A percentile compares a stretch with the other conserved stretches of the same genome.
Conservation (phyloP, 2,113 vertebrate genomes). For the Anas platyrhynchos region DNA sequence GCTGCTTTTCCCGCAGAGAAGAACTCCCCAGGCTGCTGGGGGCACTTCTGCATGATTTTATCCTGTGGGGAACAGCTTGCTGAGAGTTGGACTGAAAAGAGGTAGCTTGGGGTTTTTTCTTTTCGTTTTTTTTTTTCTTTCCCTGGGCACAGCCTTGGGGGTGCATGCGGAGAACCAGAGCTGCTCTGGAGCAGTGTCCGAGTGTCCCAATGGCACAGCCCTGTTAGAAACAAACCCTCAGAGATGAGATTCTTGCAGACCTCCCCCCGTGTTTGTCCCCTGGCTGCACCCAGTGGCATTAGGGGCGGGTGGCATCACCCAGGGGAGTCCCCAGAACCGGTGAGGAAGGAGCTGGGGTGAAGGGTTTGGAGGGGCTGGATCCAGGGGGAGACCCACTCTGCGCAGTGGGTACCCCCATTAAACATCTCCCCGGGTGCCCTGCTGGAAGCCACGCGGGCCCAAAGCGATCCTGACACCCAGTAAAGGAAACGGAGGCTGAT, state of each 20-base stretch:
- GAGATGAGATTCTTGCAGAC: too few relatives aligned
- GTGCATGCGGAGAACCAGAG: too few relatives aligned
- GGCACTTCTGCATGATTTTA: background rate
- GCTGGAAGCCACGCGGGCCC: background rate
- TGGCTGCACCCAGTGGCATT: background rate
- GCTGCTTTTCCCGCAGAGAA: background rate
- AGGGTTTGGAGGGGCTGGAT: background rate
- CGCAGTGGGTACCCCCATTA: background rate
- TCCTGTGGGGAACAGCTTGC: background rate
- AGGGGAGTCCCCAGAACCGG: background rate
- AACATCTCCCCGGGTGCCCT: background rate
- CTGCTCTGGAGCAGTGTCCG: too few relatives aligned
- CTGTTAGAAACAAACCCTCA: too few relatives aligned
- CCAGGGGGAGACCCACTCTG: background rate
- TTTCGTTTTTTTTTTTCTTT: background rate
- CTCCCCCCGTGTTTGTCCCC: rapidly evolving
- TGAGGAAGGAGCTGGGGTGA: rapidly evolving
- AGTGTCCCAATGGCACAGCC: too few relatives aligned
- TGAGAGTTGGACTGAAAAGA: background rate
- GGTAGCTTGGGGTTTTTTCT: background rate
- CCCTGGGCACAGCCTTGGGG: background rate
- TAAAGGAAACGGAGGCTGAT: conserved; percentile 29
- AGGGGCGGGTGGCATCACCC: background rate
- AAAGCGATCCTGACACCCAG: background rate
- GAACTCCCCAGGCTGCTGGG: background rate